These are phyloP conservation scores for Macropus fuliginosus DNA, from an alignment of 2,797 vertebrate genomes.

Conservation along the genomic window DNA sequence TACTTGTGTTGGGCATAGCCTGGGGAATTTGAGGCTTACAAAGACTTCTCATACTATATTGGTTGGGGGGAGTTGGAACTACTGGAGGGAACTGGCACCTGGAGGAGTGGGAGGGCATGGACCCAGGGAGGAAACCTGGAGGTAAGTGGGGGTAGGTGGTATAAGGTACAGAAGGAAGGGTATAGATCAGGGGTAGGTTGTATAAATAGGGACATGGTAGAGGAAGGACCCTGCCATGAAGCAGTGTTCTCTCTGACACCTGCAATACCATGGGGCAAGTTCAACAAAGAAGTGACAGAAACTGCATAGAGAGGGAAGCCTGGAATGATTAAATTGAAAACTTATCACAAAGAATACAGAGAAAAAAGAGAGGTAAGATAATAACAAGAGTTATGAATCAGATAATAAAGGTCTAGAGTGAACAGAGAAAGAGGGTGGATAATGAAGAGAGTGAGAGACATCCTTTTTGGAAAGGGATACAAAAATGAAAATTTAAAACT, in stretches of 20 bases:
- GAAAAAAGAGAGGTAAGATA: not conserved
- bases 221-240: not conserved
- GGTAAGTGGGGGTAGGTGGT: not conserved
- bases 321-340: not conserved
- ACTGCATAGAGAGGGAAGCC: not conserved
- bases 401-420: not conserved
- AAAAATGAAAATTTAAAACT: not conserved
- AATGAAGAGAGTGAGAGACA: not conserved
- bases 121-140: not conserved
- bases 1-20: not conserved
- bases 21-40: not conserved
- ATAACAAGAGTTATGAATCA: not conserved
- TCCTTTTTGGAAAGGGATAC: not conserved
- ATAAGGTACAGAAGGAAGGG: not conserved
- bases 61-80: not conserved
- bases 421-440: not conserved
- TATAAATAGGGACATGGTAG: not conserved
- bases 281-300: not conserved
- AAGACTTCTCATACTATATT: not conserved
- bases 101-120: not conserved
- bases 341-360: not conserved
- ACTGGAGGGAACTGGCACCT: not conserved
- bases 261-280: not conserved
- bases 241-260: not conserved
- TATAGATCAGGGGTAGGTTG: not conserved